Conservation (phyloP, 35 echinoderm and acorn worm species). For the Diadema setosum region DNA sequence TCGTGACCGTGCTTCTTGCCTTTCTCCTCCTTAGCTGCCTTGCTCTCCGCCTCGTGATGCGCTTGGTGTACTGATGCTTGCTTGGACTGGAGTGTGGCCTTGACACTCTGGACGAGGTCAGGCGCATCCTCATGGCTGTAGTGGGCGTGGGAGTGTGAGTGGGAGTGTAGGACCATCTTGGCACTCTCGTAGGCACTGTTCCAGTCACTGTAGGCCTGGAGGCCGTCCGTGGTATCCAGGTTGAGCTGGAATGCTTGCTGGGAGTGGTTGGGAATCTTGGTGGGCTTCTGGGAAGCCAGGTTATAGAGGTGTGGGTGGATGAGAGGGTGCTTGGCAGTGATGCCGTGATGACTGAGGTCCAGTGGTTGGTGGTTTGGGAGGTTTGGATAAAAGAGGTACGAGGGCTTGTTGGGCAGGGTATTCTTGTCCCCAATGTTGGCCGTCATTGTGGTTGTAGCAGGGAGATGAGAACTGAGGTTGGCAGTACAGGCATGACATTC, state of each 20-base stretch:
- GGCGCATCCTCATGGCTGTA: conserved; percentile 62
- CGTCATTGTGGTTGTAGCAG: conserved; percentile 26
- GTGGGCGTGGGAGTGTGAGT: conserved; percentile 16
- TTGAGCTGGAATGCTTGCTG: conserved; percentile 67
- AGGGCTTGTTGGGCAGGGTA: conserved; percentile 27
- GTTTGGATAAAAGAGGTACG: conserved; percentile 94
- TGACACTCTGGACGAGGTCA: conserved; percentile 83
- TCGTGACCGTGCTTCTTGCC: conserved; percentile 43
- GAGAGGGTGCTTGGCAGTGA: conserved; percentile 89
- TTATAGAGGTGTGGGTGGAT: conserved; percentile 98
- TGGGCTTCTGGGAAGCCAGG: conserved; percentile 81
- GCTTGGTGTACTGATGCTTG: conserved; percentile 12
- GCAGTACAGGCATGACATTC: conserved; percentile 85
- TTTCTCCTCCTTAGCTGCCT: conserved; percentile 36
- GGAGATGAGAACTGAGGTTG: conserved; percentile 46
- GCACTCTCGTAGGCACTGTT: conserved; percentile 86
- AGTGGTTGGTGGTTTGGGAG: conserved; percentile 88
- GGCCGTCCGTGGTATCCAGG: conserved; percentile 31
- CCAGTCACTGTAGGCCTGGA: conserved; percentile 54
- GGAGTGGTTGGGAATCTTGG: conserved; percentile 33
- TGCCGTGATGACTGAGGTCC: conserved; percentile 89
- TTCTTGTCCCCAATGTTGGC: conserved; percentile 24
- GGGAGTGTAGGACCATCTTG: conserved; percentile 73
- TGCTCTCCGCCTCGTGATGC: conserved; percentile 35
- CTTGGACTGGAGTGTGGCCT: conserved; percentile 69